Evolutionary conservation across 2,888 invertebrate genomes (phyloP), one percentile per base, ranked within the genome.

Genomic region (Ferrisia virgata): DNA sequence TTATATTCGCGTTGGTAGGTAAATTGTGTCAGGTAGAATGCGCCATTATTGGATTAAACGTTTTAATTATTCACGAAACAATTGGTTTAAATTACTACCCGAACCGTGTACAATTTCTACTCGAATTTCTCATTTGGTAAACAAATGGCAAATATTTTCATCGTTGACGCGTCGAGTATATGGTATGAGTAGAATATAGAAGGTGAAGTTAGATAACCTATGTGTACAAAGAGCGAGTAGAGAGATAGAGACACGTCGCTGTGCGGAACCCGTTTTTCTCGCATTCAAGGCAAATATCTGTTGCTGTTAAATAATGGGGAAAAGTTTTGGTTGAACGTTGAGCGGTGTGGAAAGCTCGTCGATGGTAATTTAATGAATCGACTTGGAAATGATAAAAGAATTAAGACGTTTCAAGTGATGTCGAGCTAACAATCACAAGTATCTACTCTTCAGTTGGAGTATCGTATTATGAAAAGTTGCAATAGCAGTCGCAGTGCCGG

Each of bases 1-100:
- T 72, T 72, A 72, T 72, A 72, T 72, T 33, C 33, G n/a, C 72
- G 72, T 72, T 72, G 72, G 72, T 72, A 72, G 72, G 72, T 72
- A 72, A 64, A 72, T 72, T 72, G 72, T 33, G 72, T 72, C 72
- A 72, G 72, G 72, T 72, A 72, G 72, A 72, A 72, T 31, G 72
- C 18, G 72, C 31, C 33, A 72, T 72, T 72, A 72, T 72, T 72
- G 72, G 72, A 72, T 72, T 72, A 72, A 72, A 33, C 33, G 72
- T 72, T 72, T 72, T 72, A 72, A 72, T 72, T 72, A 72, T 72
- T 72, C 72, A 72, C n/a, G 33, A 33, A 72, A 72, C 72, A 72
- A 72, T 72, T 72, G 72, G 33, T 72, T 72, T 33, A 72, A 72
- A 72, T 72, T 72, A 72, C 72, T 33, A 72, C 33, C 22, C 58